Base-by-base conservation (phyloP, 1,140 invertebrate genomes). In the Pentalonia nigronervosa region DNA sequence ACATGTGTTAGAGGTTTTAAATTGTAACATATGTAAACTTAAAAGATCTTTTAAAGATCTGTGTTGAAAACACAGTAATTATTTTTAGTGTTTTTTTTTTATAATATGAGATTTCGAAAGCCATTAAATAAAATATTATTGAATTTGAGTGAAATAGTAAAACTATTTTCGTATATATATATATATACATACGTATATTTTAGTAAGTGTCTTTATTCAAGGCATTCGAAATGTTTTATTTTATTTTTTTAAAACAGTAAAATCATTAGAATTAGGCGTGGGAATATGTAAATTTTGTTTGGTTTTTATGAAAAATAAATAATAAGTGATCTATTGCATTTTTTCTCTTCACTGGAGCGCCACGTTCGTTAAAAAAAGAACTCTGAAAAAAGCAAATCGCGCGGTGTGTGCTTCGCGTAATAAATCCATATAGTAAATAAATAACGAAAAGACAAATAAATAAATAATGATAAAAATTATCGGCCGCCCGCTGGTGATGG, bases 381-480 rank as follows among this genome's bases (percentile, higher is more conserved):
- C 21, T 45, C 60, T 48, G 47, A 53, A 84, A 92, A 92, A 53
- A 84, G 48, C 47, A n/a, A 84, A 93, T 92, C 91, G 91, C 91
- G 23, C 90, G 56, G 60, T 76, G 53, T 91, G n/a, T 50, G 67
- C 47, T 91, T 45, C n/a, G 76, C 48, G 91, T 48, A 93, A 86
- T 93, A 93, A 93, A 93, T 93, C 81, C 81, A 50, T 83, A 86
- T 36, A 36, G 91, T 93, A 86, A 93, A 93, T 86, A 86, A 93
- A 93, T 86, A 84, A 93, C 48, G 9, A 93, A 93, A 93, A 93
- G 91, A 93, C 91, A 93, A 93, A 93, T 93, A 93, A 83, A 93
- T 93, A 93, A 93, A 93, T 93, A 93, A 93, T 84, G 81, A 86
- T 93, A 93, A 93, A 93, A 93, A 93, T 93, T 93, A 93, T 93